phyloP scores from a whole-genome alignment of 2,113 vertebrate species.

The Dryoscopus gambensis region DNA sequence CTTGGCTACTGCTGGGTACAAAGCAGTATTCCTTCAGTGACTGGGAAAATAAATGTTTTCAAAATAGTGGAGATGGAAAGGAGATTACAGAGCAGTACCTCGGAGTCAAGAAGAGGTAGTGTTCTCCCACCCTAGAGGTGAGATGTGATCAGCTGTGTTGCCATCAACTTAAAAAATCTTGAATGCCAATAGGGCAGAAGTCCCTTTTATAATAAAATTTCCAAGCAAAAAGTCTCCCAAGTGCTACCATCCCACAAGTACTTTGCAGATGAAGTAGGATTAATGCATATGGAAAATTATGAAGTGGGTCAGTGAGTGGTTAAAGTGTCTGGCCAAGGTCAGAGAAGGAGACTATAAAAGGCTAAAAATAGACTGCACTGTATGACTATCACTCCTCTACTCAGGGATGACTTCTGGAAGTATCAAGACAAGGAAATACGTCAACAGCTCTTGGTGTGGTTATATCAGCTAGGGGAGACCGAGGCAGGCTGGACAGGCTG shows the following conservation, averaged over 20 bases:
- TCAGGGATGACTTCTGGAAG: not conserved
- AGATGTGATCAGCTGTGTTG: not conserved
- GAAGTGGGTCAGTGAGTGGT: not conserved
- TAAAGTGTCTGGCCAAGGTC: not conserved
- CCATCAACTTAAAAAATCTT: not conserved
- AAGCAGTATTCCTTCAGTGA: not conserved
- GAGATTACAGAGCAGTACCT: not conserved
- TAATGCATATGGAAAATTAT: not conserved
- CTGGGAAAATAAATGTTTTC: not conserved
- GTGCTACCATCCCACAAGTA: not conserved
- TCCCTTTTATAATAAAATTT: not conserved
- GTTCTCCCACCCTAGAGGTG: not conserved
- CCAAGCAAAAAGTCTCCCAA: not conserved
- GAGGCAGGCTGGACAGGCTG: not conserved
- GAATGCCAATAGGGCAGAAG: not conserved
- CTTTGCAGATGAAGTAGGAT: not conserved
- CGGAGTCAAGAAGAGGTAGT: not conserved
- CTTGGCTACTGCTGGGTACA: not conserved
- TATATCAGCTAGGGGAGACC: not conserved
- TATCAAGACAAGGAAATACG: not conserved
- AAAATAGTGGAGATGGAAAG: not conserved
- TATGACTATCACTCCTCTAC: not conserved
- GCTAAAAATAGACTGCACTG: not conserved
- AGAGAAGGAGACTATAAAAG: not conserved
- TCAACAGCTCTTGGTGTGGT: not conserved